These are phyloP conservation scores for Calephelis nemesis DNA, from an alignment of 1,140 invertebrate species.

Conservation along the genomic window DNA sequence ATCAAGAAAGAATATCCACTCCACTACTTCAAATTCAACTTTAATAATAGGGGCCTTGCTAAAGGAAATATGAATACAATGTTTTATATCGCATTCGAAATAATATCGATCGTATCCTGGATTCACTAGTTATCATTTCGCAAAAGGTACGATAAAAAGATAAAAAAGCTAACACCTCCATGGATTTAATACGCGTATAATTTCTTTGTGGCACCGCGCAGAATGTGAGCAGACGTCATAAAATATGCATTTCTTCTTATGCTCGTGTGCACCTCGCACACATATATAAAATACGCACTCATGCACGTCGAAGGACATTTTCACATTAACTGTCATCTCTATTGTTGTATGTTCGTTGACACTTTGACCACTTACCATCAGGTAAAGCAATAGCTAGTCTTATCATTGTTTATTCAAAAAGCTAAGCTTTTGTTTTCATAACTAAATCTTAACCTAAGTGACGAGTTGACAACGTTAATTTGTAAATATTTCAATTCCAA, in stretches of 20 bases:
- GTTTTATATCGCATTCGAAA: slow-evolving; percentile 5
- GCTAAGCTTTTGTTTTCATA: too few species aligned
- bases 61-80: background rate
- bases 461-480: too few species aligned
- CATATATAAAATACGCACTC: slow-evolving; percentile 30
- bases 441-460: too few species aligned
- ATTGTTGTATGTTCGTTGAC: background rate
- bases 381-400: too few species aligned
- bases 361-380: too few species aligned
- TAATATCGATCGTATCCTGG: slow-evolving; percentile 29
- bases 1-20: background rate
- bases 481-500: too few species aligned
- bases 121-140: slow-evolving; percentile 33
- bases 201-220: slow-evolving; percentile 77
- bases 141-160: slow-evolving; percentile 44
- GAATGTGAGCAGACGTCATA: slow-evolving; percentile 75
- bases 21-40: slow-evolving; percentile 11
- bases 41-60: background rate
- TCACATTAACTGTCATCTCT: slow-evolving; percentile 11
- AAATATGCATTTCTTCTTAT: slow-evolving; percentile 75
- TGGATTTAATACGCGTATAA: slow-evolving; percentile 77
- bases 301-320: slow-evolving; percentile 16
- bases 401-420: too few species aligned
- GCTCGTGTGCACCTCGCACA: slow-evolving; percentile 44
- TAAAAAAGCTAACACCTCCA: slow-evolving; percentile 67